Conservation (phyloP, 1,140 invertebrate genomes). For the Lerema accius region DNA sequence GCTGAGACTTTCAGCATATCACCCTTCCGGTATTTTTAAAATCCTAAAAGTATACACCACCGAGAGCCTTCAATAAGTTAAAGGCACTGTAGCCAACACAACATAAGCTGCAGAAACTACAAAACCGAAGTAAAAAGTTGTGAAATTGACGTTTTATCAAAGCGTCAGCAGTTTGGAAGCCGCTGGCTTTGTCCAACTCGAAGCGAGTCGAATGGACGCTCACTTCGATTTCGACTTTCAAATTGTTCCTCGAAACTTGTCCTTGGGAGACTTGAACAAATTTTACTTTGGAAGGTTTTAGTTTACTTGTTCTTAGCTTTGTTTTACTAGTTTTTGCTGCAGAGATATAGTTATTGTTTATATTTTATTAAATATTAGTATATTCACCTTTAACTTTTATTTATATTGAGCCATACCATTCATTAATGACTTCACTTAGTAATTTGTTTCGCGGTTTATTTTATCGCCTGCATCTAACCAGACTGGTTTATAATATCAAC, state of each 20-base stretch:
- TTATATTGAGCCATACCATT: no score
- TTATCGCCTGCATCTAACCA: no score
- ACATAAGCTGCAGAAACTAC: neutral
- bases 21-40: no score
- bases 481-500: no score
- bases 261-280: constrained; percentile 35
- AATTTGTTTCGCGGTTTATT: no score
- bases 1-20: no score
- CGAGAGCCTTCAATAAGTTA: neutral
- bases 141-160: constrained; percentile 42
- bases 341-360: no score
- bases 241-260: constrained; percentile 53
- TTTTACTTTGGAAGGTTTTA: constrained; percentile 11
- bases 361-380: no score
- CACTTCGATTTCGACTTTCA: constrained; percentile 64
- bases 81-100: neutral
- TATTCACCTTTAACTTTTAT: no score
- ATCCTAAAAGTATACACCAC: no score
- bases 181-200: constrained; percentile 48
- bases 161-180: constrained; percentile 33
- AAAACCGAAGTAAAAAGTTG: constrained; percentile 24
- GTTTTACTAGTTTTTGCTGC: neutral
- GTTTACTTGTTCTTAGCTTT: constrained; percentile 11
- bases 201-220: constrained; percentile 48
- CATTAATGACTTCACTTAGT: no score